These are phyloP conservation scores for Protaetia brevitarsis DNA, from an alignment of 1,140 invertebrate species.

Conservation along the genomic window DNA sequence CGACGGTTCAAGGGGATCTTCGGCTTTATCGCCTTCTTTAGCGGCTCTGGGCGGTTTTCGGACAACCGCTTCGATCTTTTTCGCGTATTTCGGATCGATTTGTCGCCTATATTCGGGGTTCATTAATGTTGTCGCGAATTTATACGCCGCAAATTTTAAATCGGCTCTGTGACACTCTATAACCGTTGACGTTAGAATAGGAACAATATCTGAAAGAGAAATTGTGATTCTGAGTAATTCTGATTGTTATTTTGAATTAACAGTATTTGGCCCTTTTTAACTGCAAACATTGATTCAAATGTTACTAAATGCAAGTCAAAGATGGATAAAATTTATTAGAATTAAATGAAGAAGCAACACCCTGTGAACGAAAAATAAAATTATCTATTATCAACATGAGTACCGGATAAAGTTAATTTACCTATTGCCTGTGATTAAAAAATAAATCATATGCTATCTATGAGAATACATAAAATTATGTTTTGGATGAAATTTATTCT, in stretches of 20 bases:
- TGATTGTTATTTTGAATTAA: too few relatives aligned
- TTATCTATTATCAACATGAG: too few relatives aligned
- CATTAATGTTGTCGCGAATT: slow-evolving; percentile 89
- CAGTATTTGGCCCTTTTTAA: background rate
- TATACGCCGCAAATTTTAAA: slow-evolving; percentile 83
- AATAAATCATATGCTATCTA: too few relatives aligned
- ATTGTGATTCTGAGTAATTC: background rate
- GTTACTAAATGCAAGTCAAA: background rate
- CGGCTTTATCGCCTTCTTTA: slow-evolving; percentile 55
- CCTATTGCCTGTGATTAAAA: too few relatives aligned
- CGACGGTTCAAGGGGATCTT: slow-evolving; percentile 53
- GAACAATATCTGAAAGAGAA: slow-evolving; percentile 80
- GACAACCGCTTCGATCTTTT: slow-evolving; percentile 95
- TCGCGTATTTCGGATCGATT: slow-evolving; percentile 88
- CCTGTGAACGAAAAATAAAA: too few relatives aligned
- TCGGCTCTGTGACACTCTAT: slow-evolving; percentile 95
- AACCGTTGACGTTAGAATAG: slow-evolving; percentile 94
- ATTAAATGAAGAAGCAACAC: too few relatives aligned
- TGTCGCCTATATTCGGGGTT: slow-evolving; percentile 84
- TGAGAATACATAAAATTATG: too few relatives aligned
- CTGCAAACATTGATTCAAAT: background rate
- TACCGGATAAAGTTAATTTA: too few relatives aligned
- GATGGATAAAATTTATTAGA: background rate
- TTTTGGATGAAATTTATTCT: too few relatives aligned
- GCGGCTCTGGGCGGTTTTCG: slow-evolving; percentile 67